These are phyloP conservation scores for Phrynocephalus versicolor DNA, from an alignment of 2,113 vertebrate species.

Conservation along the genomic window DNA sequence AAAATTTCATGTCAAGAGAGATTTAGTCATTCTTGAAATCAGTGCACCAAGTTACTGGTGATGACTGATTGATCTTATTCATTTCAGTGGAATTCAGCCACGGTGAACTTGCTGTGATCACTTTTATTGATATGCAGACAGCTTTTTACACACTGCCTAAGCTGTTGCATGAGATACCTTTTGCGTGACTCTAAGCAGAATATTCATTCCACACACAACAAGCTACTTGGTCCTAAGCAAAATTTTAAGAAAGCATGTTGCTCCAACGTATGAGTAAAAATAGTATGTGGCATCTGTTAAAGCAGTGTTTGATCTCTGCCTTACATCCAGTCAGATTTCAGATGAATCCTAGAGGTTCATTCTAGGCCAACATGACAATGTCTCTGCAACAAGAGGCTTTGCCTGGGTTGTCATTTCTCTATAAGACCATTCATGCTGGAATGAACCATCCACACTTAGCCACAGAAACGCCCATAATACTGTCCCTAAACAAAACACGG, in stretches of 20 bases:
- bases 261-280: conserved; percentile 12
- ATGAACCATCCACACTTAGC: conserved; percentile 2
- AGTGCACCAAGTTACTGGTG: background rate
- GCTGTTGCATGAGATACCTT: background rate
- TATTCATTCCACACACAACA: background rate
- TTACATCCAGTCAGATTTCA: background rate
- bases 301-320: conserved; percentile 14
- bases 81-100: background rate
- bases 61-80: background rate
- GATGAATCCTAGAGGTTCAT: background rate
- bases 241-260: background rate
- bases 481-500: conserved; percentile 5
- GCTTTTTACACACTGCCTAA: background rate
- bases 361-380: background rate
- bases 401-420: background rate
- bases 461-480: conserved; percentile 1
- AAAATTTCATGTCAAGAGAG: background rate
- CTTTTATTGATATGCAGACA: background rate
- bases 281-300: background rate
- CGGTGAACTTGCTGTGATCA: background rate
- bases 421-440: background rate
- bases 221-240: background rate
- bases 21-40: background rate
- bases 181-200: background rate
- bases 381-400: background rate